A percentile compares a stretch with the other conserved stretches of the same genome.
These are phyloP conservation scores for Venustaconcha ellipsiformis DNA, from an alignment of 1,140 invertebrate genomes.

Conservation along the genomic window DNA sequence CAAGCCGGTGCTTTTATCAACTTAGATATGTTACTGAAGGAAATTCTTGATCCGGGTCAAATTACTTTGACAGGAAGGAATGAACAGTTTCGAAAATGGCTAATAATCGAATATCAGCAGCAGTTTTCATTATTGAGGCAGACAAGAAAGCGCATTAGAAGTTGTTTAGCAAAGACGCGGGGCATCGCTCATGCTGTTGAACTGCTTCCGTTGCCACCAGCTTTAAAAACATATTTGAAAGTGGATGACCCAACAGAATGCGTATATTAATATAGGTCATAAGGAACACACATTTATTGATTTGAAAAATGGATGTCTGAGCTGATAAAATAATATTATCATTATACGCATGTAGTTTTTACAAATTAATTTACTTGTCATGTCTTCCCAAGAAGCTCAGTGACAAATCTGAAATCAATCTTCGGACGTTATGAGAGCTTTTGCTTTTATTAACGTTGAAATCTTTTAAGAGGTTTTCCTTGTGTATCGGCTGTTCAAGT, in stretches of 20 bases:
- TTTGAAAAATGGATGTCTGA: no score
- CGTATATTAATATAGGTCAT: no score
- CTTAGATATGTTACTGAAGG: background rate
- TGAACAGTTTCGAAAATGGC: slow-evolving; percentile 4
- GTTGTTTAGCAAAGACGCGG: slow-evolving; percentile 8
- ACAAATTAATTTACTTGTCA: no score
- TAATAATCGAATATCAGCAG: slow-evolving; percentile 3
- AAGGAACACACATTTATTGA: no score
- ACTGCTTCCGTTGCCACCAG: slow-evolving; percentile 26
- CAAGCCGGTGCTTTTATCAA: slow-evolving; percentile 18
- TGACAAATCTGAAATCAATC: no score
- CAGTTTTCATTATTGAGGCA: slow-evolving; percentile 22
- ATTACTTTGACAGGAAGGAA: background rate
- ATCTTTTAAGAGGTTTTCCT: no score
- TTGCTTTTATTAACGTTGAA: no score
- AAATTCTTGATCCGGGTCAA: slow-evolving; percentile 5
- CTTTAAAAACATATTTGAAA: slow-evolving; percentile 28
- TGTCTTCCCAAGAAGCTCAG: no score
- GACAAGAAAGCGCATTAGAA: slow-evolving; percentile 24
- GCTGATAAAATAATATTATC: no score
- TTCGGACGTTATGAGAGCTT: no score
- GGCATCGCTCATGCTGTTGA: slow-evolving; percentile 18
- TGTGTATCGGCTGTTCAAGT: no score
- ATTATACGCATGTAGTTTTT: no score
- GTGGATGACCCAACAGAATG: background rate